These are phyloP conservation scores for Parnassius apollo DNA, from an alignment of 2,888 invertebrate genomes.

Conservation along the genomic window DNA sequence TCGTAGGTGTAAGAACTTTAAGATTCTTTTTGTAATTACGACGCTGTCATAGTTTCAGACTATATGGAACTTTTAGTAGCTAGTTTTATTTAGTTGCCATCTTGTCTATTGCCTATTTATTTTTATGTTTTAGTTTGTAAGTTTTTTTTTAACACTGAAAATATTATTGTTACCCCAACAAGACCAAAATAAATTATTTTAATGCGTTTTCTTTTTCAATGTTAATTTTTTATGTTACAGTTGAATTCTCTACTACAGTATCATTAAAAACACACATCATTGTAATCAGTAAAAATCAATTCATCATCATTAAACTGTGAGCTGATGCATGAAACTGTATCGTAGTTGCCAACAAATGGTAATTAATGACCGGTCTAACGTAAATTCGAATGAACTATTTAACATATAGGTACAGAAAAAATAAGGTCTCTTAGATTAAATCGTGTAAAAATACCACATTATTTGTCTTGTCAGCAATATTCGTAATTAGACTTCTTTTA, in stretches of 20 bases:
- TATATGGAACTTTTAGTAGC: neutral
- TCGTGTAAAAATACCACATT: constrained; percentile 13
- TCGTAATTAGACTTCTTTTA: constrained; percentile 3
- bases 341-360: constrained; percentile 31
- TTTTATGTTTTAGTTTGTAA: constrained; percentile 14
- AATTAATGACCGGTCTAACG: neutral
- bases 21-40: too few species aligned
- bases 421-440: neutral
- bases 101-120: constrained; percentile 8
- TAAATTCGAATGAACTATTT: neutral
- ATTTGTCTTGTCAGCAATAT: constrained; percentile 18
- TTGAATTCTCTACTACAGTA: too few species aligned
- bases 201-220: neutral
- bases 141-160: constrained; percentile 5
- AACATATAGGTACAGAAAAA: constrained; percentile 3
- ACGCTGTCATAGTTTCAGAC: too few species aligned
- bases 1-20: too few species aligned
- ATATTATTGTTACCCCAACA: neutral
- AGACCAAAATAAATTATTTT: constrained; percentile 12
- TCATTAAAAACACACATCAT: too few species aligned
- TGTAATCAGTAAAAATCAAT: constrained; percentile 32
- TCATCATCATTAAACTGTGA: constrained; percentile 53
- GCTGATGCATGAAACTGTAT: constrained; percentile 52
- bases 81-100: constrained; percentile 1
- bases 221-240: too few species aligned